These are phyloP conservation scores for Etheostoma cragini DNA, from an alignment of 2,113 vertebrate species.

Conservation along the genomic window DNA sequence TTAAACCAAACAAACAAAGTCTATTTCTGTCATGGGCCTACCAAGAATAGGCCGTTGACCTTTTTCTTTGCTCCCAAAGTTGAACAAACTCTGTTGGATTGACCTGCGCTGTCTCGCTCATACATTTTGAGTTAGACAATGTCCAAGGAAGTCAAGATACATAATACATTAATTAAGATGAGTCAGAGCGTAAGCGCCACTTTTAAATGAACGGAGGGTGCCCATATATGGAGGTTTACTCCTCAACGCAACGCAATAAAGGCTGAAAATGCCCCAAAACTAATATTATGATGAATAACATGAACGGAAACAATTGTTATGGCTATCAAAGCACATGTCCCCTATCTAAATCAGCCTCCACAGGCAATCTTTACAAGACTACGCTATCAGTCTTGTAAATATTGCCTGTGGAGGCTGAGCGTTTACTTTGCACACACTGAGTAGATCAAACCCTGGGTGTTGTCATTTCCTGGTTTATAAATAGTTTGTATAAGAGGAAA, in stretches of 20 bases:
- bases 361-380: slow-evolving; percentile 34
- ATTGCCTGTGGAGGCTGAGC: no score
- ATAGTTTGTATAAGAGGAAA: slow-evolving; percentile 24
- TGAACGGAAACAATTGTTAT: slow-evolving; percentile 1
- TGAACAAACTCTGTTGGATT: neutral
- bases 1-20: neutral
- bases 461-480: slow-evolving; percentile 53
- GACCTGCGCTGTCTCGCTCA: no score
- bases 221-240: no score
- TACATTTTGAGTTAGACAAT: no score
- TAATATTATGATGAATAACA: no score
- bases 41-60: neutral
- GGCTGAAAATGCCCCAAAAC: no score
- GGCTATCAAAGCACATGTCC: neutral
- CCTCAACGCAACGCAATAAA: no score
- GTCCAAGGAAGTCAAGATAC: neutral
- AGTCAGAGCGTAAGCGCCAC: neutral
- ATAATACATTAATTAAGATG: no score
- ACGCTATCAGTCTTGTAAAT: no score
- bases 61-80: neutral
- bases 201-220: neutral
- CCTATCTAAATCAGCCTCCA: slow-evolving; percentile 20
- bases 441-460: neutral
- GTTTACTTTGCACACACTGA: slow-evolving; percentile 45
- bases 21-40: neutral